Evolutionary conservation across 2,888 invertebrate species (phyloP).

Genomic region (Cryptus armator): DNA sequence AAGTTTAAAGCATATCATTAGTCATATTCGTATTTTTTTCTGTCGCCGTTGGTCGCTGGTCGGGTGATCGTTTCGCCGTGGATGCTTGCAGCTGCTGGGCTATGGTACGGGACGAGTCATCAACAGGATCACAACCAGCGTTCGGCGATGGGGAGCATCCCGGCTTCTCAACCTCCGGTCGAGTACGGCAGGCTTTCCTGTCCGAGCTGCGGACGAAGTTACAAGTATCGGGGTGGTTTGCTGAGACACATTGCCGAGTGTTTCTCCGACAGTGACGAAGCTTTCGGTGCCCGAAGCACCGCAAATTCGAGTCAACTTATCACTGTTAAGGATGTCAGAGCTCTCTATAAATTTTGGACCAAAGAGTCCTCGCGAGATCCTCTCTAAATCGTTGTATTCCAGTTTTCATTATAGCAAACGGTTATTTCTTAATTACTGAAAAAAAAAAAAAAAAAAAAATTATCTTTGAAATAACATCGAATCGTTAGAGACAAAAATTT

Average conservation of each 20-base stretch:
- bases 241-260: constrained; percentile 83
- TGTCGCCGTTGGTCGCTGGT: constrained; percentile 64
- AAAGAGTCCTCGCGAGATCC: constrained; percentile 7
- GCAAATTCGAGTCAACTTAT: constrained; percentile 70
- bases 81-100: constrained; percentile 79
- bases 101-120: constrained; percentile 63
- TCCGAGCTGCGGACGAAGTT: constrained; percentile 84
- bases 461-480: neutral
- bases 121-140: constrained; percentile 69
- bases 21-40: constrained; percentile 53
- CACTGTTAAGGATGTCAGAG: constrained; percentile 77
- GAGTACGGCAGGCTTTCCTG: constrained; percentile 82
- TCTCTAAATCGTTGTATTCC: constrained; percentile 36
- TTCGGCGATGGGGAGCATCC: constrained; percentile 70
- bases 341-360: constrained; percentile 79
- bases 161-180: constrained; percentile 76
- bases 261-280: constrained; percentile 77
- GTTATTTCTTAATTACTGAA: constrained; percentile 17
- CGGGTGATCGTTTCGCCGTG: constrained; percentile 71
- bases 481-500: constrained; percentile 27
- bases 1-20: constrained; percentile 1
- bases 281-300: constrained; percentile 64
- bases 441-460: neutral
- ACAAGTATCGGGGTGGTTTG: constrained; percentile 84
- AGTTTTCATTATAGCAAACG: neutral